A percentile compares a stretch with the other conserved stretches of the same genome.
These are phyloP conservation scores for Thecophora atra DNA, from an alignment of 2,888 invertebrate genomes.

Conservation along the genomic window DNA sequence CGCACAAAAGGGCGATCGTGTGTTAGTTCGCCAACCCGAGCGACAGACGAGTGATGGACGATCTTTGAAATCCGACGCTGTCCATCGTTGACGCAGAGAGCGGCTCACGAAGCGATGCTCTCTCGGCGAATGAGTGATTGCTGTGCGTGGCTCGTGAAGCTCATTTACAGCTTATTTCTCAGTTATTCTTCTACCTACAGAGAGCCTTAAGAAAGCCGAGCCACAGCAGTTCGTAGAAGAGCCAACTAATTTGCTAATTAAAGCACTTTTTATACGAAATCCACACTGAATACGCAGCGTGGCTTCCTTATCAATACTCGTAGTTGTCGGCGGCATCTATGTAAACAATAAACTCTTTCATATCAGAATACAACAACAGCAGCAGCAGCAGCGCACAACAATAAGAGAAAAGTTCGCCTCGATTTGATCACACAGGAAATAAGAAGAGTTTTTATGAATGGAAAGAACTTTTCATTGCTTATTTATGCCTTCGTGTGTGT, in stretches of 20 bases:
- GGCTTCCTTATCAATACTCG: conserved; percentile 13
- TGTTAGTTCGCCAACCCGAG: not conserved
- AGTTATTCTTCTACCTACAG: too few species aligned
- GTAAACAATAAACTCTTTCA: conserved; percentile 43
- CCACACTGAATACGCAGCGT: not conserved
- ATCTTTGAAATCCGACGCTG: conserved; percentile 32
- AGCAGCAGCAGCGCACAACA: conserved; percentile 23
- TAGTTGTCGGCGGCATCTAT: conserved; percentile 54
- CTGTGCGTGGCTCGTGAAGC: conserved; percentile 39
- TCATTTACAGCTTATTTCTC: conserved; percentile 1
- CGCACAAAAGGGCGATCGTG: not conserved
- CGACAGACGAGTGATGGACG: conserved; percentile 21
- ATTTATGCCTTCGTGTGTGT: not conserved
- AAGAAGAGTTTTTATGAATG: conserved; percentile 56
- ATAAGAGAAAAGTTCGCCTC: not conserved
- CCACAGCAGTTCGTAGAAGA: not conserved
- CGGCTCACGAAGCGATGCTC: not conserved
- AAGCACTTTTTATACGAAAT: conserved; percentile 17
- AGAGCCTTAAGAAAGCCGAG: not conserved
- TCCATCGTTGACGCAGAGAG: conserved; percentile 16
- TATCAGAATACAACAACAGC: conserved; percentile 29
- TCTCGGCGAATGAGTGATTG: conserved; percentile 60
- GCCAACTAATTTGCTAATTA: conserved; percentile 20
- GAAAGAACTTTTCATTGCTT: conserved; percentile 43
- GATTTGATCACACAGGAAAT: conserved; percentile 35